Base-by-base conservation (phyloP, 2,888 invertebrate genomes). In the Fragum fragum region DNA sequence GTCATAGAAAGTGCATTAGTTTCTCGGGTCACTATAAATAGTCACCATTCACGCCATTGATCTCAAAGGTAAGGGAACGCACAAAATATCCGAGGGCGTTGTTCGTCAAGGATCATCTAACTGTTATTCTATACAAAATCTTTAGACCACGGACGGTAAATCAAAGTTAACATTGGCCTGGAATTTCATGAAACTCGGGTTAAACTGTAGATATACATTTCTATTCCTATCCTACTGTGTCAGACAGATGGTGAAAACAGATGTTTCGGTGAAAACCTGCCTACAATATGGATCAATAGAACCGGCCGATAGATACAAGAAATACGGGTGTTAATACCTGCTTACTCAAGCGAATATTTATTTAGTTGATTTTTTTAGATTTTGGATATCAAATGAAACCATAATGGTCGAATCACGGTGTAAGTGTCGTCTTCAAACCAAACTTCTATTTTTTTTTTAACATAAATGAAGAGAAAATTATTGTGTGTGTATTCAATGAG, bases 181-280 rank as follows among this genome's bases (percentile, higher is more conserved):
- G 47, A 47, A 47, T 47, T 47, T 47, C 47, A 47, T 47, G 47
- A 47, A 47, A 47, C 47, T n/a, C 47, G 47, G 47, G 14, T 47
- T 47, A 47, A 14, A 47, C 47, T 14, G 47, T 47, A 47, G 47
- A 47, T 47, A 47, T 47, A 47, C 16, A 47, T 47, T 9, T 36
- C 3, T 47, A 5, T 47, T 47, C 16, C 47, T 47, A 47, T 47
- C 47, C 47, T 18, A n/a, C n/a, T 5, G 47, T 3, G 47, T 5
- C 47, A 47, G 47, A 47, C 47, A 47, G 47, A 47, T 47, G 47
- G 47, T 16, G 3, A 9, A 47, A 47, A 47, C 47, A 47, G 47
- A 47, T 47, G 47, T n/a, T n/a, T n/a, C 2, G 47, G n/a, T 47
- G 47, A 47, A 47, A 47, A 47, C 18, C 47, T 47, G 14, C 14